These are phyloP conservation scores for Entelurus aequoreus DNA, from an alignment of 2,113 vertebrate species.

Conservation along the genomic window DNA sequence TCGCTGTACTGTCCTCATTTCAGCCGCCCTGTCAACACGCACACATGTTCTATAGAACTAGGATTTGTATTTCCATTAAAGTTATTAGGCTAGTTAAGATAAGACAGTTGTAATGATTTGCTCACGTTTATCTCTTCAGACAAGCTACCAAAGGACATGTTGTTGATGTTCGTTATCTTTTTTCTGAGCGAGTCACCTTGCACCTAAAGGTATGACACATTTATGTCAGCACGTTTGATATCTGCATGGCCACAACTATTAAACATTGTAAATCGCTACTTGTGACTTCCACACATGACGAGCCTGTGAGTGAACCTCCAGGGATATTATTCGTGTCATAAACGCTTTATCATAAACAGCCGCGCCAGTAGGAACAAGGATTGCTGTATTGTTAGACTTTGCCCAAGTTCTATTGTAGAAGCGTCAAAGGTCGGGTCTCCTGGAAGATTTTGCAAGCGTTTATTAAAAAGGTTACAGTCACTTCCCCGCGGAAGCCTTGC, in stretches of 20 bases:
- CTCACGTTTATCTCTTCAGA: too few relatives aligned
- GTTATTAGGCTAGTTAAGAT: too few relatives aligned
- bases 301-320: slow-evolving; percentile 4
- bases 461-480: too few relatives aligned
- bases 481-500: too few relatives aligned
- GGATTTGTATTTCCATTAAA: too few relatives aligned
- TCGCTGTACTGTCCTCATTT: too few relatives aligned
- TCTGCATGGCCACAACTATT: not conserved
- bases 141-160: not conserved
- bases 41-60: too few relatives aligned
- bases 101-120: not conserved
- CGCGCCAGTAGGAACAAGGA: not conserved
- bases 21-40: too few relatives aligned
- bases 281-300: slow-evolving; percentile 29
- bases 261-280: slow-evolving; percentile 3
- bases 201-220: not conserved
- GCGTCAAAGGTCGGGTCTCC: too few relatives aligned
- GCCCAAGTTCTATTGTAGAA: too few relatives aligned
- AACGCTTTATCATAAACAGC: slow-evolving; percentile 22
- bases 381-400: too few relatives aligned
- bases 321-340: slow-evolving; percentile 15
- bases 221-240: not conserved
- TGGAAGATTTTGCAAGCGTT: too few relatives aligned
- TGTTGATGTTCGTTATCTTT: not conserved
- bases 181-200: not conserved